Percentiles rank a stretch among this genome's conserved stretches.
Evolutionary conservation across 2,888 invertebrate genomes (phyloP).

Genomic region (Helleia helle): DNA sequence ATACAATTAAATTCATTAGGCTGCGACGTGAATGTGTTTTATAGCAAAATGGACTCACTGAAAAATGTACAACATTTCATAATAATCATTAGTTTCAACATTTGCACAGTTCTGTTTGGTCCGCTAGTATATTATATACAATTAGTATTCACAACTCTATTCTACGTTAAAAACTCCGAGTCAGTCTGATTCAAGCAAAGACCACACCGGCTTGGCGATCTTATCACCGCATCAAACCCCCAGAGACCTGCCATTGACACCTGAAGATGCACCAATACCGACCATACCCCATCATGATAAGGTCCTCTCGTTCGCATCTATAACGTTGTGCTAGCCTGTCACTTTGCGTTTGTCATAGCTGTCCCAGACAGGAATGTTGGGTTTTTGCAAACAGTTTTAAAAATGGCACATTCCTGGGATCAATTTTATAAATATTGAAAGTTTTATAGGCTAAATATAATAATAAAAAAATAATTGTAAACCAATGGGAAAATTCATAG

Average conservation of each 20-base stretch:
- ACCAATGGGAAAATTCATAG: too few relatives aligned
- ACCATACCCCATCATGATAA: constrained; percentile 19
- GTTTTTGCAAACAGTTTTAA: constrained; percentile 7
- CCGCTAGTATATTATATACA: too few relatives aligned
- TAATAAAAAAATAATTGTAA: too few relatives aligned
- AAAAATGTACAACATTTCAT: too few relatives aligned
- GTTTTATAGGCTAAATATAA: too few relatives aligned
- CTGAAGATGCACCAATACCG: constrained; percentile 17
- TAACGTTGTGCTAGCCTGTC: constrained; percentile 23
- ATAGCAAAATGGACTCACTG: too few relatives aligned
- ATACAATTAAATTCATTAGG: too few relatives aligned
- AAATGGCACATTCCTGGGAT: not conserved
- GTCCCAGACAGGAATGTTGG: constrained; percentile 6
- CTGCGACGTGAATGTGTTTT: too few relatives aligned
- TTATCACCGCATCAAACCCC: constrained; percentile 42
- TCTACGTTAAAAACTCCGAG: not conserved
- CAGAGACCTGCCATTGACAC: constrained; percentile 14
- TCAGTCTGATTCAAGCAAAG: constrained; percentile 23
- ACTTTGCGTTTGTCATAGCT: constrained; percentile 22
- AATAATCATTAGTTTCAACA: too few relatives aligned
- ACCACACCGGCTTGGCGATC: constrained; percentile 49
- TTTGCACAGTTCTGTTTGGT: too few relatives aligned
- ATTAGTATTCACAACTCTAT: not conserved
- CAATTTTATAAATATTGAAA: too few relatives aligned
- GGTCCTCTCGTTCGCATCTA: not conserved